Evolutionary conservation across 2,888 invertebrate genomes (phyloP), one percentile per base, ranked within the genome.

Genomic region (Lymantria monacha): DNA sequence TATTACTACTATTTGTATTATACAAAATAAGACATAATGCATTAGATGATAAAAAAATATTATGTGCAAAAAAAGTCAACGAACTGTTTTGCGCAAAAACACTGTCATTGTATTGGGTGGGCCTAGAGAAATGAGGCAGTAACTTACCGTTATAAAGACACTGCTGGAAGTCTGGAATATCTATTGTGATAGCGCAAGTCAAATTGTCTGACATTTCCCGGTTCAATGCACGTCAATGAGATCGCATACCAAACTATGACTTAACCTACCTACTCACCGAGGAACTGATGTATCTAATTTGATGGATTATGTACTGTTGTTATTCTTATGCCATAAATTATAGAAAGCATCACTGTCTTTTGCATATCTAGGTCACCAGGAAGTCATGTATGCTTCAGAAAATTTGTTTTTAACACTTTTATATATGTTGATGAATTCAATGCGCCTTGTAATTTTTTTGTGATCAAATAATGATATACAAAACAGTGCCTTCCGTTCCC

Each of bases 221-320:
- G 81, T 80, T 81, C 81, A 81, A 78, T 71, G 81, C 49, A 66
- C 82, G 72, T 70, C 80, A 80, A 76, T 76, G 77, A 75, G 77
- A 76, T 73, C 76, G 73, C 69, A 69, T 65, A 68, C 72, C 68
- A 66, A 75, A 71, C 73, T 70, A 70, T 72, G 75, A 77, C 69
- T 69, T 70, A 64, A 69, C 70, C 22, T 22, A 62, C 66, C 67
- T 69, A 68, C 70, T 66, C 49, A 53, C 60, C 52, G 60, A 57
- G 54, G 59, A 57, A 59, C 56, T 63, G 59, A 44, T 69, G 63
- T 59, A 64, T 69, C 67, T 65, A 66, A 66, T 65, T 69, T 63
- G 62, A 55, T 59, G 57, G 56, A 63, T 60, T 66, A 59, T 59
- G 52, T 55, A 46, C 44, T 48, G 59, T 59, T 59, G 57, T 59